Evolutionary conservation across 2,797 vertebrate species (phyloP), one percentile per base, ranked within the genome.

Genomic region (Iguana delicatissima): DNA sequence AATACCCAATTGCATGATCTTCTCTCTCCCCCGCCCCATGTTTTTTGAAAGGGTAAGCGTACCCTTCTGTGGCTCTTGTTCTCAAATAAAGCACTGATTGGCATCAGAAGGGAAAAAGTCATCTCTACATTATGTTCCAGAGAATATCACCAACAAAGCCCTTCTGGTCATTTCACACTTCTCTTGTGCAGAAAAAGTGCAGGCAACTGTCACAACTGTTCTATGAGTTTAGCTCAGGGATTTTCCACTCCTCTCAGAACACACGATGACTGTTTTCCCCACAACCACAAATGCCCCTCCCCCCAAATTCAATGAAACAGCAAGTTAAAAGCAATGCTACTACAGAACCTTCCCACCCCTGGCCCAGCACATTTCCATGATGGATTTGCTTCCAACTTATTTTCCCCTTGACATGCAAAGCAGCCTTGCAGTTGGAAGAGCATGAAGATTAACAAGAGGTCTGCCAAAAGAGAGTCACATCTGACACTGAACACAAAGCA

Each of bases 241-340:
- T 93, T 94, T 92, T 93, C 92, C 91, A 92, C 92, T 93, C 94
- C 91, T 94, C 87, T 91, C 84, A 86, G 94, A 93, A 95, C 85
- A 91, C 87, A 72, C 91, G 91, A 94, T 0, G 38, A 94, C 79
- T 55, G 55, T 76, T 85, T 5, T 55, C 64, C 57, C 67, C 50
- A 62, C 6, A 14, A 52, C 72, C 88, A n/a, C 12, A 6, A 3
- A 69, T 5, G 35, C 80, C 26, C 64, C 84, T 85, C 84, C 72
- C 86, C 24, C 55, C 32, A 4, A 86, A 50, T 74, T 89, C 87
- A 93, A 80, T 2, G 80, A 90, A 91, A 93, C 76, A 92, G 92
- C 81, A 90, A 93, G 90, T 91, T 52, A 18, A 88, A 90, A 93
- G 90, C 89, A 85, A 74, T 50, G 87, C 87, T 80, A 69, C 67